Conservation (phyloP, 2,888 invertebrate species). For the Meghimatium bilineatum region DNA sequence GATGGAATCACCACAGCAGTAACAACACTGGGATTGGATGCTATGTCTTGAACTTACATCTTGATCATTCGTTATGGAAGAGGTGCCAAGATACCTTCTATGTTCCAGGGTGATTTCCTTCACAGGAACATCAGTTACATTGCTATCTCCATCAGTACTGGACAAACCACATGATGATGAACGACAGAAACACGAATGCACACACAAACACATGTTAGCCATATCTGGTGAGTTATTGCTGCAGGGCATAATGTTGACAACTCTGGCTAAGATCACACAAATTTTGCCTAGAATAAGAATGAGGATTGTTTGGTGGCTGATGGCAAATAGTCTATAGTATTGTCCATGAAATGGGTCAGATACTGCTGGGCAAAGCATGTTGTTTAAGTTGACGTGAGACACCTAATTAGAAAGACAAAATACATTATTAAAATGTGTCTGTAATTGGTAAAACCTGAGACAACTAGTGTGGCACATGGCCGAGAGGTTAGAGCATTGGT, state of each 20-base stretch:
- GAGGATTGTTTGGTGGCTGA: constrained; percentile 89
- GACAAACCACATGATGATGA: background rate
- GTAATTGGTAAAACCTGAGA: no score
- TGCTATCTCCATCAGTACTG: background rate
- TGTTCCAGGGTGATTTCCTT: background rate
- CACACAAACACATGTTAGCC: background rate
- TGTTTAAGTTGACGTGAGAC: constrained; percentile 94
- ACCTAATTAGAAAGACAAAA: constrained; percentile 80
- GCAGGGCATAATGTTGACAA: constrained; percentile 24
- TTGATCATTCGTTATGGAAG: background rate
- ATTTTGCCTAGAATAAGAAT: constrained; percentile 90
- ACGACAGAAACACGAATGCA: background rate
- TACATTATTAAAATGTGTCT: no score
- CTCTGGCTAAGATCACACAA: constrained; percentile 77
- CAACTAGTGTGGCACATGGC: no score
- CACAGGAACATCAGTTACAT: no score
- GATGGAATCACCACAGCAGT: background rate
- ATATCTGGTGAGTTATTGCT: background rate
- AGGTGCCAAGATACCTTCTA: background rate
- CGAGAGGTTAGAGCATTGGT: no score
- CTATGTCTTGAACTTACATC: background rate
- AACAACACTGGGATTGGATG: background rate
- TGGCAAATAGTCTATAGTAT: constrained; percentile 90
- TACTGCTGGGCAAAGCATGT: constrained; percentile 96
- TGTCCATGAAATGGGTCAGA: constrained; percentile 95